Conservation (phyloP, 2,888 invertebrate species). For the Phymatocera aterrima region DNA sequence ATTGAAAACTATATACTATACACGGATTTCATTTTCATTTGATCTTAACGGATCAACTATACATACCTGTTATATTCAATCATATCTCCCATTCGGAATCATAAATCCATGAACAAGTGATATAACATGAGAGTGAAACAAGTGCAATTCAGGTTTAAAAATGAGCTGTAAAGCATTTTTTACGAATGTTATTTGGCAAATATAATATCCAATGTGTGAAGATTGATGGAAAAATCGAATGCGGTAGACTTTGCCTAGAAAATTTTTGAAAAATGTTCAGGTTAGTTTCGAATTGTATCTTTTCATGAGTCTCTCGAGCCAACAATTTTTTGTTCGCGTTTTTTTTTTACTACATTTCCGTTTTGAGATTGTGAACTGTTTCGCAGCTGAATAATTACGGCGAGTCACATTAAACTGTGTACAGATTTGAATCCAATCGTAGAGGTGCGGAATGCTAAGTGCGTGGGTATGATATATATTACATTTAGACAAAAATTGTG, state of each 20-base stretch:
- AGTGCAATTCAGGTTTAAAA: background rate
- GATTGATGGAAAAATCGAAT: background rate
- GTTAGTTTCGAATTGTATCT: too few species aligned
- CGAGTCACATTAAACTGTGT: too few species aligned
- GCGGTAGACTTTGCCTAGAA: background rate
- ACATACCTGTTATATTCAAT: too few species aligned
- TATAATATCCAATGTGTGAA: background rate
- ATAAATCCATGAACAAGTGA: background rate
- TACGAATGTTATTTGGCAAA: background rate
- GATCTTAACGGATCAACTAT: background rate
- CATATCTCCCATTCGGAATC: background rate
- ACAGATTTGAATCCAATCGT: too few species aligned
- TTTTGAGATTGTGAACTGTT: too few species aligned
- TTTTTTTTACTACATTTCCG: too few species aligned
- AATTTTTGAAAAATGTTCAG: background rate
- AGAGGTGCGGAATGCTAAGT: background rate
- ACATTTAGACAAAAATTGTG: background rate
- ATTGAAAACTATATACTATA: conserved; percentile 60
- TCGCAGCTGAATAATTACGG: too few species aligned
- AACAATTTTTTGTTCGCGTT: too few species aligned
- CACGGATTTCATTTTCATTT: background rate
- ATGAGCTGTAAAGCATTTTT: background rate
- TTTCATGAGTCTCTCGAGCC: too few species aligned
- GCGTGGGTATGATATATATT: background rate
- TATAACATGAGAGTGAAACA: background rate